Base-by-base conservation (phyloP, 2,113 vertebrate species). In the Elephantulus edwardii region DNA sequence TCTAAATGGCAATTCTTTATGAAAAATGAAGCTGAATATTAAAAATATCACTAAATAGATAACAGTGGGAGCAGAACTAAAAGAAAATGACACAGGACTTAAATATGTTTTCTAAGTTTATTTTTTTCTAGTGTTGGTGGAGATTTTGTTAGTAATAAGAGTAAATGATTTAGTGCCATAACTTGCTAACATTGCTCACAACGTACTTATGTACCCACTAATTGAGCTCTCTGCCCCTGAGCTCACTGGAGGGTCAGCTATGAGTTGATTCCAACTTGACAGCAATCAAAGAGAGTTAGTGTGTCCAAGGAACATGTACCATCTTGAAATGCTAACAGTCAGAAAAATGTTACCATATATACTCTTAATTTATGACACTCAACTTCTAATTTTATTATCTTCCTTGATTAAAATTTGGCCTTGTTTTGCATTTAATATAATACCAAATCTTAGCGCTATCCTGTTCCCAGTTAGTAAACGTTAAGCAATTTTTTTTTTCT, bases 331-430 rank as follows among this genome's bases (percentile, higher is more conserved):
- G 71, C 66, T 88, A 83, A 50, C 68, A 38, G n/a, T 52, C 46
- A 83, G 68, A 28, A 26, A 58, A 74, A 33, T 78, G 46, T 86
- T 80, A 24, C 62, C 38, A 20, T 54, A 8, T 62, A 71, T 62
- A 42, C 68, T 92, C 91, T 75, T 88, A 71, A 77, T 87, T 89
- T 87, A 28, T 87, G 48, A 91, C 19, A 74, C 64, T 75, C 68
- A 52, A 22, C 44, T 48, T 68, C n/a, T 79, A 60, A 71, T 71
- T 71, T 58, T 48, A 35, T 86, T 76, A 40, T 83, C n/a, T 76
- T 91, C 22, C 35, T 54, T 40, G 11, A 89, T 60, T 88, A 91
- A n/a, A n/a, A 46, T 42, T 66, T 86, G 40, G 28, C 46, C 64
- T 60, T 46, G n/a, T 56, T 93, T 88, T 64, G 17, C 28, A 86